Conservation (phyloP, 2,113 vertebrate genomes). For the Tenebrosternarchus preto region DNA sequence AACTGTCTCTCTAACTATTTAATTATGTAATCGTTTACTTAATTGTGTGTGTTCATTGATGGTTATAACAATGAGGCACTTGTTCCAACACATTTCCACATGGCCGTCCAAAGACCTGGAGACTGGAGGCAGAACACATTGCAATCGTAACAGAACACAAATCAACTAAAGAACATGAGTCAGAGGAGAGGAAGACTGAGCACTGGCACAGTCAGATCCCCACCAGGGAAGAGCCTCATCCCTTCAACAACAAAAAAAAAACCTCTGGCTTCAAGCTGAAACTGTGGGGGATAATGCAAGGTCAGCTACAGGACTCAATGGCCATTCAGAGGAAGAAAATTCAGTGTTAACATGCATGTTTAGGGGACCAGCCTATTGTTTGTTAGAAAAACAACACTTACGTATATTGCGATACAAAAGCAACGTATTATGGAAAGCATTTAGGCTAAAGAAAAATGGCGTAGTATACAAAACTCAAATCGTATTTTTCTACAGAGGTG, state of each 20-base stretch:
- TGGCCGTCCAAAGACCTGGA: constrained; percentile 41
- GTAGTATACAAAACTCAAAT: too few relatives aligned
- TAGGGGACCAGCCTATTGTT: too few relatives aligned
- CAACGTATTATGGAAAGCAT: too few relatives aligned
- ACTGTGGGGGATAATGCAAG: not conserved
- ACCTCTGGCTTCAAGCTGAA: not conserved
- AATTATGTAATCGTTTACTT: constrained; percentile 25
- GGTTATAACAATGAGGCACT: constrained; percentile 34
- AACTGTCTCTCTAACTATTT: not conserved
- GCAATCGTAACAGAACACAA: constrained; percentile 31
- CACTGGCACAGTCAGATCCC: not conserved
- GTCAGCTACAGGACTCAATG: not conserved
- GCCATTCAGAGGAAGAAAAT: not conserved
- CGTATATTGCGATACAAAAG: too few relatives aligned
- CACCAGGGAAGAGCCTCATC: not conserved
- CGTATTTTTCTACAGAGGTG: not conserved
- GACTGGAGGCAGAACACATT: not conserved
- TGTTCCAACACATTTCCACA: constrained; percentile 47
- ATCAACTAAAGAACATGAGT: constrained; percentile 30
- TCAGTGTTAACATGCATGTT: too few relatives aligned
- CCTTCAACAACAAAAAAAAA: not conserved
- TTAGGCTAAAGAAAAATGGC: too few relatives aligned
- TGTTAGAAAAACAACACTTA: too few relatives aligned
- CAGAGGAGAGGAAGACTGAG: not conserved
- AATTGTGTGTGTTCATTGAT: constrained; percentile 17